phyloP scores from a whole-genome alignment of 2,888 invertebrate species.

The Trissolcus japonicus region DNA sequence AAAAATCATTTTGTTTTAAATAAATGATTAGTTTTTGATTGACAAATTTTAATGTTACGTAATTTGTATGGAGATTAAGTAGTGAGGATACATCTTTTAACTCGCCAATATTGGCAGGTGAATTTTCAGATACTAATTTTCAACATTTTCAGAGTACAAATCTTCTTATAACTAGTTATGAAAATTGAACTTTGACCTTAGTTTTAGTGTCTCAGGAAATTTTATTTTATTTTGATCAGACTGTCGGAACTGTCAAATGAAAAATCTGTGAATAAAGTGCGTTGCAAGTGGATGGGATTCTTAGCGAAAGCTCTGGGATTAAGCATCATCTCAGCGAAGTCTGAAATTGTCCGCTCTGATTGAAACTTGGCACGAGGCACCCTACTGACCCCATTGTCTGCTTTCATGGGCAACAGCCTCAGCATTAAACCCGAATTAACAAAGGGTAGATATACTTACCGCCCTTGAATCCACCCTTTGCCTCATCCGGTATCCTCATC shows the following conservation, averaged over 20 bases:
- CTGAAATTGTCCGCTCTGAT: conserved; percentile 69
- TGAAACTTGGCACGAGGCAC: conserved; percentile 70
- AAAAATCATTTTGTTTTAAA: too few relatives aligned
- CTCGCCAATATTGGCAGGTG: too few relatives aligned
- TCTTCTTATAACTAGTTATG: too few relatives aligned
- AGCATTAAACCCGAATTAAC: conserved; percentile 72
- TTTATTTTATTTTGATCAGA: neutral
- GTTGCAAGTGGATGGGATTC: conserved; percentile 31
- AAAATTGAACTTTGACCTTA: too few relatives aligned
- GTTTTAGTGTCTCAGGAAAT: neutral
- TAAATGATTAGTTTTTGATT: too few relatives aligned
- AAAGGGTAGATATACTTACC: conserved; percentile 68
- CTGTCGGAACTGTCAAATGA: too few relatives aligned
- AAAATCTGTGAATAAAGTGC: conserved; percentile 1
- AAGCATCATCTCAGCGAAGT: conserved; percentile 46
- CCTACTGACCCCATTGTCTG: conserved; percentile 71
- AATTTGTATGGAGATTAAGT: too few relatives aligned
- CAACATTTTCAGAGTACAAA: too few relatives aligned
- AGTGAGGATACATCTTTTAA: too few relatives aligned
- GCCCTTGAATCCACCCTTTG: conserved; percentile 57
- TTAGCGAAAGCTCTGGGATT: conserved; percentile 41
- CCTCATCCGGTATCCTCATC: conserved; percentile 53
- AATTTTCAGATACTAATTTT: too few relatives aligned
- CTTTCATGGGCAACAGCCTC: conserved; percentile 64
- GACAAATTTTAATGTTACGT: too few relatives aligned